Base-by-base conservation (phyloP, 2,888 invertebrate species). In the Lydus trimaculatus region DNA sequence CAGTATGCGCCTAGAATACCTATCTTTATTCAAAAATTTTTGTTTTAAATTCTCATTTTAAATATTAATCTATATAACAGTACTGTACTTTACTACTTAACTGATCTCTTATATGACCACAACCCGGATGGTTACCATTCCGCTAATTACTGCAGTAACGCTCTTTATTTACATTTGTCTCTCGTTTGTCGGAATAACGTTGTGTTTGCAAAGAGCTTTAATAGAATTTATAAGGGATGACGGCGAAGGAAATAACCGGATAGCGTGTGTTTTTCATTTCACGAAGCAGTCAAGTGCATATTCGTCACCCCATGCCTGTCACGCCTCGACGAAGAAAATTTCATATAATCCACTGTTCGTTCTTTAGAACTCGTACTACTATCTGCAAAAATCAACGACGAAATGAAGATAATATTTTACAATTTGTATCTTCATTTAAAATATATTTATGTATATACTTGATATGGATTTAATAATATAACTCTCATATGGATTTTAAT, bases 281-380 rank as follows among this genome's bases (percentile, higher is more conserved):
- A 62, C 59, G 58, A 70, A 64, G 67, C 75, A 75, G 64, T 75
- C 73, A 71, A 75, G 74, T 76, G 73, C 73, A 75, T 72, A 72
- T 72, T 69, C 72, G 69, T 67, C 70, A 69, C 70, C 70, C 67
- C 65, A 61, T 64, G 69, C 61, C 66, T 66, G 66, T 70, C 66
- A 66, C 63, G 63, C 52, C 60, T 60, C 63, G 61, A 52, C 59
- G 65, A 63, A 65, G 69, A 65, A 65, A 63, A 56, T 63, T 66
- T 69, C 58, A 59, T 68, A 68, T 68, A 64, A 68, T 68, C 68
- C 61, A 61, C 64, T 33, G 63, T 58, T 61, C 20, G 64, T 39
- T 48, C 48, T 48, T 48, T 48, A 48, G 9, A 48, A 11, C 20
- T 48, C 20, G 20, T 4, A 48, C 48, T 48, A 48, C 20, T 13